These are phyloP conservation scores for Megalopta genalis DNA, from an alignment of 1,140 invertebrate genomes.

Conservation along the genomic window DNA sequence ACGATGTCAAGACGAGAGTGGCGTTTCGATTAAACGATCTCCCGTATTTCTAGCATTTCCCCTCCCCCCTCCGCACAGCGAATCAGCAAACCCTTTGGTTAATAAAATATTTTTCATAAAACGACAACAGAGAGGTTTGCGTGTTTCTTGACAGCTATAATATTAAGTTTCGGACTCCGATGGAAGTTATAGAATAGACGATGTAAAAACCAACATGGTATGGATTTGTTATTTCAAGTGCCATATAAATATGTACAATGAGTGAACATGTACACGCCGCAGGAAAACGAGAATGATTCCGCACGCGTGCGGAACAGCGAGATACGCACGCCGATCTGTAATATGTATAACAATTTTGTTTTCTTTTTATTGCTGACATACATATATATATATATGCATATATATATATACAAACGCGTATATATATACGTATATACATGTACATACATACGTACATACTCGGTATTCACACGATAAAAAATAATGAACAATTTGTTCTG, in stretches of 20 bases:
- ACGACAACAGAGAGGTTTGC: too few species aligned
- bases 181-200: conserved; percentile 42
- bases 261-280: conserved; percentile 57
- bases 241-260: conserved; percentile 68
- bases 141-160: too few species aligned
- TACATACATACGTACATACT: conserved; percentile 54
- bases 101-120: too few species aligned
- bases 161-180: too few species aligned
- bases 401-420: background rate
- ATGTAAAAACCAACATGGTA: conserved; percentile 61
- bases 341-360: conserved; percentile 72
- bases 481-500: conserved; percentile 72
- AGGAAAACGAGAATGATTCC: conserved; percentile 43
- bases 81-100: too few species aligned
- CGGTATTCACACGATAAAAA: conserved; percentile 75
- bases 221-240: conserved; percentile 63
- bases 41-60: too few species aligned
- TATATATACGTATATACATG: conserved; percentile 29
- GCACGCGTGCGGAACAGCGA: conserved; percentile 47
- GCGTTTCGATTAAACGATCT: too few species aligned
- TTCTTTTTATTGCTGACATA: conserved; percentile 68
- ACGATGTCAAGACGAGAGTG: too few species aligned
- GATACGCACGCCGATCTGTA: conserved; percentile 53
- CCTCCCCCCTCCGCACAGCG: too few species aligned
- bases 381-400: background rate